Evolutionary conservation across 2,888 invertebrate genomes (phyloP).

Genomic region (Camponotus fellah): DNA sequence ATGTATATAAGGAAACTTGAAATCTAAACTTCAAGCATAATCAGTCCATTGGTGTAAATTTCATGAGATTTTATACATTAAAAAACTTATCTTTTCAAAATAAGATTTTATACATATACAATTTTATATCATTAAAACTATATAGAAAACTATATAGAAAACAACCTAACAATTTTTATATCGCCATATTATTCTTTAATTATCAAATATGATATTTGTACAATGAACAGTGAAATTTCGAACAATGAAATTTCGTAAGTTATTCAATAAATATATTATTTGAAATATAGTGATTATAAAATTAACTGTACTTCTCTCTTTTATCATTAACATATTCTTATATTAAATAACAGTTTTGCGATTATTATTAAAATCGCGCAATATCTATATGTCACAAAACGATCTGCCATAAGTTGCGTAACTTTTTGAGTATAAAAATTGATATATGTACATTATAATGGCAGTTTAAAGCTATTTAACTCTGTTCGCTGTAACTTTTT

Average conservation of each 20-base stretch:
- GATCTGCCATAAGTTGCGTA: slow-evolving; percentile 56
- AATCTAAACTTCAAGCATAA: slow-evolving; percentile 58
- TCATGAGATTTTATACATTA: slow-evolving; percentile 20
- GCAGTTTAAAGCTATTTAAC: slow-evolving; percentile 74
- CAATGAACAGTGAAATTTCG: slow-evolving; percentile 71
- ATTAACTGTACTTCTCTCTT: slow-evolving; percentile 36
- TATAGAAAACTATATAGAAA: slow-evolving; percentile 79
- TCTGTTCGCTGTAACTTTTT: slow-evolving; percentile 31
- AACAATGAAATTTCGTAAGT: slow-evolving; percentile 53
- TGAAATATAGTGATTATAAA: slow-evolving; percentile 62
- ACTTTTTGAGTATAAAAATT: slow-evolving; percentile 61
- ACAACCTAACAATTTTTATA: slow-evolving; percentile 79
- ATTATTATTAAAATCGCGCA: slow-evolving; percentile 10
- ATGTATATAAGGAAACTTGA: slow-evolving; percentile 43
- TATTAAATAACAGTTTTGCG: slow-evolving; percentile 35
- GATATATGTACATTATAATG: slow-evolving; percentile 69
- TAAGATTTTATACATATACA: slow-evolving; percentile 21
- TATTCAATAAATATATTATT: slow-evolving; percentile 73
- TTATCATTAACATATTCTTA: slow-evolving; percentile 4
- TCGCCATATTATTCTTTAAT: slow-evolving; percentile 52
- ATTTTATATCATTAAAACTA: slow-evolving; percentile 65
- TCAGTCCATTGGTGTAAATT: slow-evolving; percentile 56
- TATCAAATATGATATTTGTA: slow-evolving; percentile 71
- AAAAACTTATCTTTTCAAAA: slow-evolving; percentile 11
- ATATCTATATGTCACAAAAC: slow-evolving; percentile 13